These are phyloP conservation scores for Trachelus tabidus DNA, from an alignment of 2,888 invertebrate species.

Conservation along the genomic window DNA sequence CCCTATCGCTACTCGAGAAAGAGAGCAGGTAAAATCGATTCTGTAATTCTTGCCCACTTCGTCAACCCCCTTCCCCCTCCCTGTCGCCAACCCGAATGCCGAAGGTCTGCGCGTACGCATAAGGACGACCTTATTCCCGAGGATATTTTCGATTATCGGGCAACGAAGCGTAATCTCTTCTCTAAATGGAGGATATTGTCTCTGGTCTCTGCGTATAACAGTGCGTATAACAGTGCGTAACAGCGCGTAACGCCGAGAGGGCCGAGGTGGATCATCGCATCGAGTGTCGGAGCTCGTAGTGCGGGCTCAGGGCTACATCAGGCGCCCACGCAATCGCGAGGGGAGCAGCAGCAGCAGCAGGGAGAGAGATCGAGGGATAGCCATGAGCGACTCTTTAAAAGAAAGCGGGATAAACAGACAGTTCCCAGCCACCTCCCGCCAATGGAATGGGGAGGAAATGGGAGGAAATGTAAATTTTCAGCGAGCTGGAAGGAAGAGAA, in stretches of 20 bases:
- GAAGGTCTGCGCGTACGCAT: not conserved
- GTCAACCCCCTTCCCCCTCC: too few species aligned
- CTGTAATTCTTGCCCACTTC: too few species aligned
- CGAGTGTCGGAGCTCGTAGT: conserved; percentile 20
- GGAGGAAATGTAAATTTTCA: conserved; percentile 66
- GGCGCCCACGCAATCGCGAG: conserved; percentile 10
- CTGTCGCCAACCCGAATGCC: not conserved
- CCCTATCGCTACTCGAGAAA: too few species aligned
- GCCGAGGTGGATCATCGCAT: conserved; percentile 16
- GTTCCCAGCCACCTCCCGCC: conserved; percentile 37
- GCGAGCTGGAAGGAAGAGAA: conserved; percentile 63
- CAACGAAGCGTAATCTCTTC: conserved; percentile 63
- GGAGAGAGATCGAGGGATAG: conserved; percentile 33
- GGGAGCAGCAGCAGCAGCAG: conserved; percentile 12
- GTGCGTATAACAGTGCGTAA: too few species aligned
- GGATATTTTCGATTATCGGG: conserved; percentile 65
- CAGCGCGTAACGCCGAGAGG: conserved; percentile 32
- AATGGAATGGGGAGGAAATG: conserved; percentile 58
- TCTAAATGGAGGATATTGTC: conserved; percentile 61
- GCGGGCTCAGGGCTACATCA: conserved; percentile 28
- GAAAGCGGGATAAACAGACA: conserved; percentile 67
- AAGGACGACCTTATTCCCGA: conserved; percentile 48
- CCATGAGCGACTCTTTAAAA: conserved; percentile 62
- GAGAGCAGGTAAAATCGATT: too few species aligned
- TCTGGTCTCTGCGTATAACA: conserved; percentile 30